Percentiles rank a stretch among this genome's conserved stretches.
phyloP scores from a whole-genome alignment of 2,888 invertebrate genomes.

The Drosophila lutescens region DNA sequence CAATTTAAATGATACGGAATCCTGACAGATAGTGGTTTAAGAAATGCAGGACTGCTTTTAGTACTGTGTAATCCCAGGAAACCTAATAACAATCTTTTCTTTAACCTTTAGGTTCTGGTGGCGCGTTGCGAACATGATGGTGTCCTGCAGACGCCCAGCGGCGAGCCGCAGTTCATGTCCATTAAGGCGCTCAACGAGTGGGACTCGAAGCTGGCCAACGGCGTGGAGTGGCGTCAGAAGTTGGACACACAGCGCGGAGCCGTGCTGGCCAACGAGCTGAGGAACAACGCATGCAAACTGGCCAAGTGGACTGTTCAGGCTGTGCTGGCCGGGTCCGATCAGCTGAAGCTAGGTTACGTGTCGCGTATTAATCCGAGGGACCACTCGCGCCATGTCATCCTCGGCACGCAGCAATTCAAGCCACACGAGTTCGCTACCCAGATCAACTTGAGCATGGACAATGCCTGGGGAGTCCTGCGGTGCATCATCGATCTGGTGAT shows the following conservation, averaged over 20 bases:
- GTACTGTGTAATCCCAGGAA: too few relatives aligned
- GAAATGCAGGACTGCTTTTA: too few relatives aligned
- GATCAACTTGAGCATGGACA: conserved; percentile 99
- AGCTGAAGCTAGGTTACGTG: conserved; percentile 99
- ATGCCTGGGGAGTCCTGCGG: conserved; percentile 98
- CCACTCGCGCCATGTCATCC: conserved; percentile 97
- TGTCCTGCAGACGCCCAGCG: conserved; percentile 93
- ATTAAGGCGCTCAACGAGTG: conserved; percentile 99
- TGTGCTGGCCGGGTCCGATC: conserved; percentile 97
- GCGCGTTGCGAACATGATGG: conserved; percentile 99
- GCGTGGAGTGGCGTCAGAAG: conserved; percentile 99
- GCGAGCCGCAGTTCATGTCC: conserved; percentile 95
- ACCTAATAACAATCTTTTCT: not conserved
- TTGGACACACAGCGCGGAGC: conserved; percentile 99
- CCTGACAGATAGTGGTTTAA: too few relatives aligned
- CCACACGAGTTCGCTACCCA: conserved; percentile 99
- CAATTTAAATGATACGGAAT: too few relatives aligned
- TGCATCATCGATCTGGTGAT: conserved; percentile 99
- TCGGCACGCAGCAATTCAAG: conserved; percentile 99
- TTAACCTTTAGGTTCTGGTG: conserved; percentile 88
- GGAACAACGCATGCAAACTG: conserved; percentile 99
- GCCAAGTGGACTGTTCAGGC: conserved; percentile 99
- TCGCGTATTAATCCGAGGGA: conserved; percentile 97
- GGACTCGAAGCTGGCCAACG: conserved; percentile 98
- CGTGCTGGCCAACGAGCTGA: conserved; percentile 98